Evolutionary conservation across 2,113 vertebrate species (phyloP), one percentile per base, ranked within the genome.

Genomic region (Mustela nigripes): DNA sequence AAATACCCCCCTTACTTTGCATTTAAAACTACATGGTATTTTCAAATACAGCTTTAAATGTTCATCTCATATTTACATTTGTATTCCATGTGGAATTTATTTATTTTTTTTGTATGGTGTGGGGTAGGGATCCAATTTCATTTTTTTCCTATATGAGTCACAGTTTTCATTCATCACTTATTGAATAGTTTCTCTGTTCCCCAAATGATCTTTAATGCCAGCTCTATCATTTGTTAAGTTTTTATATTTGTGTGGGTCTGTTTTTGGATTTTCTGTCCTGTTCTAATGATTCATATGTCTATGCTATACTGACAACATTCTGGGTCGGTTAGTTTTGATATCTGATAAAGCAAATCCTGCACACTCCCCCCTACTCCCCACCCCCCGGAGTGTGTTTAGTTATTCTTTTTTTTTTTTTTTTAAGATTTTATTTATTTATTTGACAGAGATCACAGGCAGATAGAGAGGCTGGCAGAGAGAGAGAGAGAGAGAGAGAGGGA

Each of bases 1-100:
- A 96, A 78, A 67, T n/a, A 53, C 22, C 21, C 2, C 53, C 22
- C 82, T 69, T 69, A 53, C 5, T 56, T 24, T 31, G 56, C 50
- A 4, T 60, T 91, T 67, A 81, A 56, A 74, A 84, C 88, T 89
- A 78, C 6, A 4, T 85, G 53, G 15, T 62, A 62, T 67, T 97
- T 96, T 89, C 69, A 50, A 56, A 56, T 80, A 58, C 2, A 22
- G 67, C 31, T 80, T 91, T 86, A 92, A 76, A 21, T 93, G 58
- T 62, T 90, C 18, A 26, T 74, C n/a, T 82, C 16, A 78, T 42
- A 63, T 97, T 76, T 69, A 50, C 26, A 10, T 78, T 65, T 95
- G 39, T 84, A 67, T 33, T 91, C 18, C 15, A 15, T 7, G 65
- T 95, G 73, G 26, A 88, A 63, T 95, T 85, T 86, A 79, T 62